phyloP scores from a whole-genome alignment of 1,140 invertebrate genomes.

The Aphelenchoides fujianensis region DNA sequence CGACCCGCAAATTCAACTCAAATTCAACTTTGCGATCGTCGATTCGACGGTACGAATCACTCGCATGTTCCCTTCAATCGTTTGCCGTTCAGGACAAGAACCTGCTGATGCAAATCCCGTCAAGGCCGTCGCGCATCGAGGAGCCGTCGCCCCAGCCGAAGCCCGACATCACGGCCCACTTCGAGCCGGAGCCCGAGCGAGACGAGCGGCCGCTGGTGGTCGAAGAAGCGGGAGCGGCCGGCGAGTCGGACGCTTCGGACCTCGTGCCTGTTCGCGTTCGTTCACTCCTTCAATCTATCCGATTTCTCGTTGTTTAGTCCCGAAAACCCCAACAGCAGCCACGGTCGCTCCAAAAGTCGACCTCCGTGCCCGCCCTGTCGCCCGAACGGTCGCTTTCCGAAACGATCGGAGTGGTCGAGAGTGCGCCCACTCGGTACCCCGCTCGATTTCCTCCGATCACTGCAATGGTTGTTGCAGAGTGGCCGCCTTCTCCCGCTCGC shows the following conservation, averaged over 20 bases:
- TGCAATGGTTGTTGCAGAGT: neutral
- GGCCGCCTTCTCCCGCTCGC: neutral
- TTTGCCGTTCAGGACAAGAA: conserved; percentile 25
- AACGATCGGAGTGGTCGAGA: neutral
- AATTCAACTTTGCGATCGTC: conserved; percentile 34
- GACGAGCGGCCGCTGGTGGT: neutral
- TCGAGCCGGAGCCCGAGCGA: neutral
- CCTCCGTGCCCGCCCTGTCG: neutral
- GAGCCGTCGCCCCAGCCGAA: conserved; percentile 17
- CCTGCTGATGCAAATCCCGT: conserved; percentile 21
- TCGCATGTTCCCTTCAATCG: conserved; percentile 6
- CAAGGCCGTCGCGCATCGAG: neutral
- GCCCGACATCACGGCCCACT: conserved; percentile 22
- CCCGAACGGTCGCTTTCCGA: neutral
- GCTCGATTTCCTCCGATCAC: neutral
- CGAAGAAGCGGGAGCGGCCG: neutral
- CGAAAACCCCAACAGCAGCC: neutral
- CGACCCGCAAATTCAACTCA: conserved; percentile 17
- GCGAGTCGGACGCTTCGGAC: neutral
- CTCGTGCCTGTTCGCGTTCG: neutral
- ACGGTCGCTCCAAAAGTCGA: conserved; percentile 4
- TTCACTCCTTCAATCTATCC: no score
- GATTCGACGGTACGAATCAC: conserved; percentile 27
- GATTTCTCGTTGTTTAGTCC: neutral
- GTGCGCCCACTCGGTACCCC: neutral